Base-by-base conservation (phyloP, 2,888 invertebrate genomes). In the Aethes cnicana region DNA sequence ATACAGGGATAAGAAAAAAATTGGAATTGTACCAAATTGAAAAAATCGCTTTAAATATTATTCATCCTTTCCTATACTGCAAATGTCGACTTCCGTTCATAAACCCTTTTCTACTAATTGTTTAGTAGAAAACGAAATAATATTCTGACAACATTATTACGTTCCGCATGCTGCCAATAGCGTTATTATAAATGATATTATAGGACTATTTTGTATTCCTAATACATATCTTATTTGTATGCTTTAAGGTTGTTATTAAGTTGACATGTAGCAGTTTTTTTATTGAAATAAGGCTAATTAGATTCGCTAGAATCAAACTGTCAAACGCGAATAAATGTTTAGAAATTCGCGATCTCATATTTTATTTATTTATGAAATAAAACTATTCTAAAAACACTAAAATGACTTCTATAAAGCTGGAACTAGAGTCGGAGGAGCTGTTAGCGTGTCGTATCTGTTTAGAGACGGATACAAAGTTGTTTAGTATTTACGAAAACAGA, bases 391-490 rank as follows among this genome's bases (percentile, higher is more conserved):
- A 6, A 32, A 4, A 9, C 14, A n/a, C 7, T 9, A 44, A 44
- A 44, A 52, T 52, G 44, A 21, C 37, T 4, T 8, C 23, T 8
- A 44, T 52, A 25, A 52, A 52, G 25, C 3, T 44, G 11, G 44
- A 44, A 30, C 16, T 43, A 16, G 50, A 32, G 5, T 2, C 6
- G 8, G 41, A 35, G 6, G 46, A 53, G n/a, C 12, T 47, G 11
- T n/a, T 35, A 5, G 50, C 50, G 8, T 52, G 50, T 2, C 43
- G 50, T 2, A 35, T 47, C 12, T 53, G 46, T 6, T 41, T 53
- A 6, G 41, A 20, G 4, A 47, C 53, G 5, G 44, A 52, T 9
- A 17, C 25, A 6, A 39, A 39, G 20, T 23, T 52, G 4, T 30
- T 9, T 7, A 20, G 44, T 16, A 52, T 52, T 7, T 5, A 20